Percentiles rank a stretch among this genome's conserved stretches.
Conservation (phyloP, 2,113 vertebrate species). For the Osmerus eperlanus region DNA sequence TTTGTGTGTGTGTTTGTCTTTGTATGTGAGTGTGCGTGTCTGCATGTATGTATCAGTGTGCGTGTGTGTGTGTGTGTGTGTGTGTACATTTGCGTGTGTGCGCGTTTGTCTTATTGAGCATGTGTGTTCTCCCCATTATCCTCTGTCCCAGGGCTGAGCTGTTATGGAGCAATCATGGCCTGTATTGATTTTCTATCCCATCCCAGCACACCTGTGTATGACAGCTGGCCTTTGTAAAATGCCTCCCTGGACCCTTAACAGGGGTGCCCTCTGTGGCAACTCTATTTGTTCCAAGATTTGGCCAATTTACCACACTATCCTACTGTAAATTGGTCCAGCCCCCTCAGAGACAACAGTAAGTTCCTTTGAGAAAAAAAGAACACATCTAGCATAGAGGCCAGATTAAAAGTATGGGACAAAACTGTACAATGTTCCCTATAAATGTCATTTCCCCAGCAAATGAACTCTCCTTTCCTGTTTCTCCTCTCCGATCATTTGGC, state of each 20-base stretch:
- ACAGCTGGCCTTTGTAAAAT: conserved; percentile 55
- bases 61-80: conserved; percentile 2
- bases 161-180: conserved; percentile 63
- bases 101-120: background rate
- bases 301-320: conserved; percentile 39
- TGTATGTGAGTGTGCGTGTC: conserved; percentile 8
- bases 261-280: conserved; percentile 41
- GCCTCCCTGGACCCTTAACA: conserved; percentile 50
- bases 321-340: conserved; percentile 9
- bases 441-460: background rate
- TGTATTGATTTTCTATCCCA: conserved; percentile 57
- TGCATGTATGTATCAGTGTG: background rate
- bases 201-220: conserved; percentile 48
- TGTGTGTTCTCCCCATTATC: conserved; percentile 30
- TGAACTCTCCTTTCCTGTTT: background rate
- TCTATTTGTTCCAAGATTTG: conserved; percentile 43
- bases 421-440: background rate
- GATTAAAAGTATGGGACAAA: background rate
- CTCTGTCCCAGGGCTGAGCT: conserved; percentile 26
- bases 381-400: background rate
- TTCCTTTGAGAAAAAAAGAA: conserved; percentile 18
- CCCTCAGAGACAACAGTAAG: conserved; percentile 22
- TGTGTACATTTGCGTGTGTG: conserved; percentile 13
- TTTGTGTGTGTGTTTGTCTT: background rate
- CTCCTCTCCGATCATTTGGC: background rate